Evolutionary conservation across 2,113 vertebrate genomes (phyloP), one percentile per base, ranked within the genome.

Genomic region (Anolis carolinensis): DNA sequence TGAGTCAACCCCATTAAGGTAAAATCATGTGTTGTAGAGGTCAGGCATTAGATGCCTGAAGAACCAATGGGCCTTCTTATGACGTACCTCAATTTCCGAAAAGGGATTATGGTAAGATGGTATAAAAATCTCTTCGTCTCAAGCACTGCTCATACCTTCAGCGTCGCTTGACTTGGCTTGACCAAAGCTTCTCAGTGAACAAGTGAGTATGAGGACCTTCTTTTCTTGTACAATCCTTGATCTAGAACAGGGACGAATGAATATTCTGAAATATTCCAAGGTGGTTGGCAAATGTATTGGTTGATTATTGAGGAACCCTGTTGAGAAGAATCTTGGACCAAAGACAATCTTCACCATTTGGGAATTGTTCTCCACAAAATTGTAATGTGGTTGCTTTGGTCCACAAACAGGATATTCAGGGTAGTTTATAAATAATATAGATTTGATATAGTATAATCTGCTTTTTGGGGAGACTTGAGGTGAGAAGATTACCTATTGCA

Each of bases 101-200:
- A 71, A 21, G 25, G 30, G 63, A 9, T 44, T 39, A 20, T n/a
- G 7, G 7, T 5, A 9, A 59, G 76, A 59, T 59, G 3, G 32
- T 85, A 85, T 85, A 85, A 85, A 85, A 85, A 32, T 48, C 18
- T 48, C 25, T 79, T 20, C 7, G 7, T 14, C 11, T 27, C 50
- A 39, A 27, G 27, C 9, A 11, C 62, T 59, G 13, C 27, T 79
- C 84, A 85, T 59, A 59, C 76, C 21, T 59, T 34, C 18, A n/a
- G n/a, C 67, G n/a, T 55, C 9, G 2, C 48, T 55, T 50, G 27
- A 25, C 30, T 65, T 16, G 52, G 67, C 21, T 52, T 5, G 39
- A 77, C 71, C 36, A 14, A 27, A 2, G 44, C 63, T 30, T 36
- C 84, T 62, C 27, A 1, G 34, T 4, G 27, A 79, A 11, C 27